Evolutionary conservation across 2,797 vertebrate genomes (phyloP).

Genomic region (Halcyon chelicuti): DNA sequence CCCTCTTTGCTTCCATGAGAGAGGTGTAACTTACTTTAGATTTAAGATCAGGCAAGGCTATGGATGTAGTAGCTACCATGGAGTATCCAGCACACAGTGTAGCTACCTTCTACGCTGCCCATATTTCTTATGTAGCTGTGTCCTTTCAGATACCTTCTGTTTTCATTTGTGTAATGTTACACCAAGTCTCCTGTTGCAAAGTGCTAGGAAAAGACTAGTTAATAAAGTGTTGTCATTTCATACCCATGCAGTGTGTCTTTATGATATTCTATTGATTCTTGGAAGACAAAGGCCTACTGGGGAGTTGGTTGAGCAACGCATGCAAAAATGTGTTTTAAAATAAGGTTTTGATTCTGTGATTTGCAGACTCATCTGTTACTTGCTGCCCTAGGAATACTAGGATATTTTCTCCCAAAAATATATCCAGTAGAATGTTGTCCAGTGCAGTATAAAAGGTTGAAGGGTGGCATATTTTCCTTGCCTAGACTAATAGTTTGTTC

Average conservation of each 20-base stretch:
- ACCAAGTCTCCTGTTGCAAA: background rate
- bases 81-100: background rate
- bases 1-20: accelerated
- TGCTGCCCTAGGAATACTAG: background rate
- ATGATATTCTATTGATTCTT: background rate
- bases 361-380: background rate
- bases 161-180: background rate
- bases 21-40: background rate
- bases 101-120: background rate
- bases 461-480: background rate
- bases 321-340: background rate
- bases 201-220: background rate
- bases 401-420: background rate
- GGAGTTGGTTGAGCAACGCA: background rate
- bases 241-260: background rate
- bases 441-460: background rate
- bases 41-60: accelerated
- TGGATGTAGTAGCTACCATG: background rate
- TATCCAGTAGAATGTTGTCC: background rate
- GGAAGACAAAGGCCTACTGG: background rate
- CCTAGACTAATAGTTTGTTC: background rate
- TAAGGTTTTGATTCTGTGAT: background rate
- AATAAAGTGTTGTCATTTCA: background rate
- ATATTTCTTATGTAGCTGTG: background rate
- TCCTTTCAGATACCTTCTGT: background rate